Evolutionary conservation across 2,888 invertebrate species (phyloP), one percentile per base, ranked within the genome.

Genomic region (Folsomia manolachei): DNA sequence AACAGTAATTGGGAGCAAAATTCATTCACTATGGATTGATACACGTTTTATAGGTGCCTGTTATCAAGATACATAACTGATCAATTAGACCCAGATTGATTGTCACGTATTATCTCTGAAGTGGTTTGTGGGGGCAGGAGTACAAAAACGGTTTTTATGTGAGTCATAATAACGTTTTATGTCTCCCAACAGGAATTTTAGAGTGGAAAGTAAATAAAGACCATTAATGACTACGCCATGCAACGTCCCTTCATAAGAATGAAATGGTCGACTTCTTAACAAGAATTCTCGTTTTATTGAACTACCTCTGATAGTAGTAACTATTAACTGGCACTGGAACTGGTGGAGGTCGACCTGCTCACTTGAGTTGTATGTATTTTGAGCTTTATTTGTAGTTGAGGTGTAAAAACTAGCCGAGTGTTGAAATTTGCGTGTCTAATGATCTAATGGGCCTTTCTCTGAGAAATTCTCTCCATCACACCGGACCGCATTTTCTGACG

Each of bases 391-490:
- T 39, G 4, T 39, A 39, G 39, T 39, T 39, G 14, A 39, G 39
- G 39, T 14, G 39, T 39, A 39, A 39, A 39, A 39, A 39, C 9
- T 60, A 9, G 60, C n/a, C 23, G 60, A 18, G 51, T 60, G 19
- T n/a, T 21, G 19, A 62, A 62, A 62, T 62, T 62, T 62, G 62
- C 62, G 62, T 62, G 62, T 62, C 62, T 62, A 62, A 62, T 62
- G 62, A 62, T 39, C 7, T 39, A 39, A 39, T 39, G 39, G 39
- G 39, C 39, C 39, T 39, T 39, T 39, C 39, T 39, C 39, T 39
- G 14, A 39, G n/a, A n/a, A n/a, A n/a, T n/a, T n/a, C n/a, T n/a
- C n/a, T n/a, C n/a, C n/a, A n/a, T n/a, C n/a, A n/a, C n/a, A n/a
- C n/a, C n/a, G n/a, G n/a, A n/a, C n/a, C n/a, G n/a, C n/a, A n/a